phyloP scores from a whole-genome alignment of 2,797 vertebrate species.

The Fratercula arctica region DNA sequence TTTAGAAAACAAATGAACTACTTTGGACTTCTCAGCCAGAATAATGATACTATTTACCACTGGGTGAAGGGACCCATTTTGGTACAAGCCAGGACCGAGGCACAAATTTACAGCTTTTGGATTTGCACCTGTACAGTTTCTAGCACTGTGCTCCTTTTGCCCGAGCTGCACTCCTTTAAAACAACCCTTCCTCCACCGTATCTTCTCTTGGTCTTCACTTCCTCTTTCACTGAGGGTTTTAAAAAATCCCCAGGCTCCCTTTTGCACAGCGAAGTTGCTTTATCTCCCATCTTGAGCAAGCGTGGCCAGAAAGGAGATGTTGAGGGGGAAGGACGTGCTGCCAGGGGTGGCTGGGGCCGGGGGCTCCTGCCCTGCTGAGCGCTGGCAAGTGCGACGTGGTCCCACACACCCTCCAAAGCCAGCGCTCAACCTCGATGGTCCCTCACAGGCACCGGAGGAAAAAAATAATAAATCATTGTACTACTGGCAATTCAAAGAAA shows the following conservation, averaged over 20 bases:
- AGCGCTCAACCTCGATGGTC: accelerated
- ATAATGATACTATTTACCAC: background rate
- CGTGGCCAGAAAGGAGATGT: accelerated
- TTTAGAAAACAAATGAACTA: background rate
- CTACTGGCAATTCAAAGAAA: background rate
- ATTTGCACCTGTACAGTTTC: background rate
- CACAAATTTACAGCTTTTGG: background rate
- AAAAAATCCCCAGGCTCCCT: background rate
- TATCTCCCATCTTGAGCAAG: background rate
- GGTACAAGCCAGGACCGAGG: background rate
- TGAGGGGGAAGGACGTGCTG: accelerated
- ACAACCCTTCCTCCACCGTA: accelerated
- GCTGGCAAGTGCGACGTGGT: background rate
- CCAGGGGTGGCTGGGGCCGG: background rate
- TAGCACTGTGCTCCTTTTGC: background rate
- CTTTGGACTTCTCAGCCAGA: background rate
- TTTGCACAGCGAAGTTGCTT: background rate
- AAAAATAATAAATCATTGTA: background rate
- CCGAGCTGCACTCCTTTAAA: background rate
- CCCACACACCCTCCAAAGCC: background rate
- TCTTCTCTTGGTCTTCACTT: background rate
- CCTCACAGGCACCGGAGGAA: background rate
- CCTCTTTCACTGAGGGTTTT: background rate
- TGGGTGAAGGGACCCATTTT: background rate
- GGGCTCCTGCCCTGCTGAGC: background rate